Base-by-base conservation (phyloP, 2,888 invertebrate genomes). In the Drosophila picticornis region DNA sequence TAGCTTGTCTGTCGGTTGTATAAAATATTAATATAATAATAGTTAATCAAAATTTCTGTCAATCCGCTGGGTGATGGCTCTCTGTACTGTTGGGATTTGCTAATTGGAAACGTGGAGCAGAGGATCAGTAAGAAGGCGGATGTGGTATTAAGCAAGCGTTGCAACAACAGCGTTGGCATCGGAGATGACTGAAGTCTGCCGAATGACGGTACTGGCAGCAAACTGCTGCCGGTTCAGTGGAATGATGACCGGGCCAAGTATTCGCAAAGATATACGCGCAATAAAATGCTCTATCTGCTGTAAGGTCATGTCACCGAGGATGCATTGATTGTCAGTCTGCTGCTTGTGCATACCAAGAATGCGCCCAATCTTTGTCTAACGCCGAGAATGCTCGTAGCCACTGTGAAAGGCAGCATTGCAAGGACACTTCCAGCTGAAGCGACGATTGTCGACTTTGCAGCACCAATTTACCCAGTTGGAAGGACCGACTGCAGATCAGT, bases 201-300 rank as follows among this genome's bases (percentile, higher is more conserved):
- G 38, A 94, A 94, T 6, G 94, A 94, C 84, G 96, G 96, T 91
- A 92, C 93, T 19, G 94, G 95, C 62, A 95, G 95, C 66, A 97
- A 97, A 92, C 91, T 96, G 43, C 93, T 97, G n/a, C 97, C 97
- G 4, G 94, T 94, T 38, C 95, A 95, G 36, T 97, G 97, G 97
- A 97, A 96, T 92, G 94, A 94, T 52, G 94, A 94, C 50, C 94
- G 95, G 19, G 94, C 95, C 79, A 89, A 90, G 27, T 97, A 96
- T 90, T 94, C 96, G 1, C 91, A 97, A 29, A 94, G 96, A 83
- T 97, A 97, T 92, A 92, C 95, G n/a, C 94, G 94, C 66, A 94
- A 96, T 57, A 94, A 94, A 6, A 94, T 95, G 83, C 92, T 97
- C 31, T 97, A 95, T 86, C 94, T 96, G 83, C 92, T 97, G 19